Base-by-base conservation (phyloP, 2,797 vertebrate genomes). In the Amniataba percoides region DNA sequence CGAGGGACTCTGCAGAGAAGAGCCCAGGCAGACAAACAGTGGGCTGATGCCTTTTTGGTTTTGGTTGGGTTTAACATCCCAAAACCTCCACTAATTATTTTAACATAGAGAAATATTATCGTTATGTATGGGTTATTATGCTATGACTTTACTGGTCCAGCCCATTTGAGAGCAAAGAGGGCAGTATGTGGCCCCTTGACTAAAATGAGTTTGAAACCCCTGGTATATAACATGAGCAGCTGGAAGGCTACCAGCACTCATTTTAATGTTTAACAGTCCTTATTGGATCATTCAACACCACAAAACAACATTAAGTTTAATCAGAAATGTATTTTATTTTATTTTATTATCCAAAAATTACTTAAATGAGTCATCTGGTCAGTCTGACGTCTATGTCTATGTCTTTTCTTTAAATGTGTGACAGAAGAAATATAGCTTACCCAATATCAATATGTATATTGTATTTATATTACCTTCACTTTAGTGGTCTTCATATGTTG, bases 281-380 rank as follows among this genome's bases (percentile, higher is more conserved):
- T 3, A 1, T 7, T 27, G 2, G 31, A 49, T 48, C 5, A 77
- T 60, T 63, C 15, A 58, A 58, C 18, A 66, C 36, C 36, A 78
- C 25, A 79, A 40, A 34, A 36, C 6, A 15, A 73, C 9, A 31
- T 31, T 0, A 40, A 48, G n/a, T 66, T 78, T 39, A 18, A 66
- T 61, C 51, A 42, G 25, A 27, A 39, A 56, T 58, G 19, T 2
- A 9, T 69, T 77, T 53, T 46, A 74, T 57, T 80, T 27, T 34
- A 1, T 61, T 10, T 61, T 8, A 76, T 71, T 60, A 69, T 65
- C 6, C n/a, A 72, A 78, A 31, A 31, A 31, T 31, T n/a, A 21
- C 3, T 27, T 70, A 25, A 51, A 75, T 5, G 10, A 42, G 6
- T 51, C 8, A 56, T 52, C 16, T 19, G 10, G 7, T 61, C 18